Percentiles rank a stretch among this genome's conserved stretches.
Conservation (phyloP, 1,140 invertebrate genomes). For the Stegodyphus mimosarum region DNA sequence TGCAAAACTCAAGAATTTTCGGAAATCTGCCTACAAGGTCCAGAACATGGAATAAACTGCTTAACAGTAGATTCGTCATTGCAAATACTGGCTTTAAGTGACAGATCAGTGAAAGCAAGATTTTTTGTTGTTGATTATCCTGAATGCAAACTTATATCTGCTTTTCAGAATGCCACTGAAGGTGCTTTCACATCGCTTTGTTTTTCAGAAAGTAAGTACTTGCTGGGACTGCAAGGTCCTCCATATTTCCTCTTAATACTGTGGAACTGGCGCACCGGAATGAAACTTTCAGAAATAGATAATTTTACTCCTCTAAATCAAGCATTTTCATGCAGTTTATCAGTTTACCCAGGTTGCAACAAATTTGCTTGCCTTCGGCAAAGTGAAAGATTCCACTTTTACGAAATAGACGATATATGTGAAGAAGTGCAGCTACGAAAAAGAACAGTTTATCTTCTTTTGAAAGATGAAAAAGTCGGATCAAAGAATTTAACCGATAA, state of each 20-base stretch:
- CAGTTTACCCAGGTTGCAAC: background rate
- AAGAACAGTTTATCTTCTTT: conserved; percentile 7
- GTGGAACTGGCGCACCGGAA: conserved; percentile 8
- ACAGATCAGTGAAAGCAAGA: background rate
- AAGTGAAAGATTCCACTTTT: conserved; percentile 7
- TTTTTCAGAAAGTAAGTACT: conserved; percentile 3
- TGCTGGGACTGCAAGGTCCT: conserved; percentile 3
- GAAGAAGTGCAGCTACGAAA: background rate
- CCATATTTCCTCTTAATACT: conserved; percentile 1
- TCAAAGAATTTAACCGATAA: background rate
- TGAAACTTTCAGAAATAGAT: background rate
- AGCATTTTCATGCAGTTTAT: background rate
- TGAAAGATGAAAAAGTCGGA: conserved; percentile 3
- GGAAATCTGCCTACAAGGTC: conserved; percentile 14
- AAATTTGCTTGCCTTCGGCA: background rate
- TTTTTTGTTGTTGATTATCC: background rate
- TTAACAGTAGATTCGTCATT: background rate
- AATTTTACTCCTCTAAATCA: background rate
- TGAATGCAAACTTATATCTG: background rate
- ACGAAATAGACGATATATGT: background rate
- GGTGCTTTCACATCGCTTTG: background rate
- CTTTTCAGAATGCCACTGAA: background rate
- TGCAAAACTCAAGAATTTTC: background rate
- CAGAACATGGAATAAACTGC: background rate
- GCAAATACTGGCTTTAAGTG: background rate